A percentile compares a stretch with the other conserved stretches of the same genome.
Evolutionary conservation across 2,888 invertebrate genomes (phyloP).

Genomic region (Helicoverpa assulta): DNA sequence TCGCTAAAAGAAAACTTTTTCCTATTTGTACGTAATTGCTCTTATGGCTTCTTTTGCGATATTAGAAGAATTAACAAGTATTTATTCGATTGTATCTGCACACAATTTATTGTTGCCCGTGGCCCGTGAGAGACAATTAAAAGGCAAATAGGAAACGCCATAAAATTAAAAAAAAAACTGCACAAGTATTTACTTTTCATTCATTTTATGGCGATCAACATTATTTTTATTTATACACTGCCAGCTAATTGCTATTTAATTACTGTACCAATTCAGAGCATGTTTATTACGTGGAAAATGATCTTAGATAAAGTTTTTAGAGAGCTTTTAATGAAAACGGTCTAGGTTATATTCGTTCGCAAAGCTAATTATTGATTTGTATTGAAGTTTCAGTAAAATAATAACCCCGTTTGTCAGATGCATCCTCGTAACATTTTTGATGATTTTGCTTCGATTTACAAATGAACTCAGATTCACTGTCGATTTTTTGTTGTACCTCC

Average conservation of each 20-base stretch:
- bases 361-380: neutral
- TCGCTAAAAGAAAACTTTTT: conserved; percentile 42
- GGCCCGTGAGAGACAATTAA: conserved; percentile 41
- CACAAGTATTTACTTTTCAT: conserved; percentile 25
- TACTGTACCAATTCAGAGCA: neutral
- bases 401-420: too few relatives aligned
- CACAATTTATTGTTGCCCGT: conserved; percentile 43
- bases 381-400: too few relatives aligned
- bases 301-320: neutral
- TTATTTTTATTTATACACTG: conserved; percentile 22
- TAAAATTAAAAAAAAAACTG: conserved; percentile 13
- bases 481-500: too few relatives aligned
- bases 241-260: conserved; percentile 11
- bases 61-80: conserved; percentile 46
- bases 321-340: neutral
- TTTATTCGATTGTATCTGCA: conserved; percentile 54
- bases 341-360: neutral
- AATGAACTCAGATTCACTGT: too few relatives aligned
- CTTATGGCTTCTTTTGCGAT: conserved; percentile 30
- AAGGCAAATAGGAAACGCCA: conserved; percentile 33
- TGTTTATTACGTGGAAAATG: neutral
- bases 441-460: too few relatives aligned
- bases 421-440: too few relatives aligned
- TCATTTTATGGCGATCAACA: conserved; percentile 13
- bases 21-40: conserved; percentile 45